Evolutionary conservation across 2,797 vertebrate species (phyloP).

Genomic region (Gobionotothen gibberifrons): DNA sequence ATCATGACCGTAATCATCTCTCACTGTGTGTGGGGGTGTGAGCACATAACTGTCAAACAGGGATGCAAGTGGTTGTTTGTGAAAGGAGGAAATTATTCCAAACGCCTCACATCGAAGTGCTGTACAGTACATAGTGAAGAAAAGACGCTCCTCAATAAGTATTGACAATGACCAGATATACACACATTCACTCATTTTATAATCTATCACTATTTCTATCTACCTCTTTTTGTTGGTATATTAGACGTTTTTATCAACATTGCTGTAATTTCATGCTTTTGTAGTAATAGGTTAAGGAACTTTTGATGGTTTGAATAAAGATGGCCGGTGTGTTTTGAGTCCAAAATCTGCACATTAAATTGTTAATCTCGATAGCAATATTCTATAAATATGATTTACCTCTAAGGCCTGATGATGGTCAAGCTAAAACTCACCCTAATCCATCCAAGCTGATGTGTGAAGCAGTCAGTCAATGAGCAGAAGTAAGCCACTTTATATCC

Average conservation of each 20-base stretch:
- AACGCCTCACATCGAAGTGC: neutral
- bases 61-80: constrained; percentile 33
- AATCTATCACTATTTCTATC: too few species aligned
- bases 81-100: neutral
- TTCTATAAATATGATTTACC: too few species aligned
- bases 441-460: neutral
- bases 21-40: constrained; percentile 9
- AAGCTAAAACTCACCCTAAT: neutral
- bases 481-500: constrained; percentile 6
- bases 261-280: neutral
- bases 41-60: constrained; percentile 31
- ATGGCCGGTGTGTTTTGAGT: too few species aligned
- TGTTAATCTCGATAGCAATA: too few species aligned
- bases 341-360: too few species aligned
- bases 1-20: constrained; percentile 46
- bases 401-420: neutral
- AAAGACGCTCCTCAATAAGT: neutral
- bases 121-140: neutral
- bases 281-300: neutral
- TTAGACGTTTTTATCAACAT: neutral
- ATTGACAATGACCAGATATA: neutral
- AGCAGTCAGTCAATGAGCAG: neutral
- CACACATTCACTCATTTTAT: neutral
- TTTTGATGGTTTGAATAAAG: neutral
- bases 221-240: too few species aligned